These are phyloP conservation scores for Misgurnus anguillicaudatus DNA, from an alignment of 2,113 vertebrate genomes.

Conservation along the genomic window DNA sequence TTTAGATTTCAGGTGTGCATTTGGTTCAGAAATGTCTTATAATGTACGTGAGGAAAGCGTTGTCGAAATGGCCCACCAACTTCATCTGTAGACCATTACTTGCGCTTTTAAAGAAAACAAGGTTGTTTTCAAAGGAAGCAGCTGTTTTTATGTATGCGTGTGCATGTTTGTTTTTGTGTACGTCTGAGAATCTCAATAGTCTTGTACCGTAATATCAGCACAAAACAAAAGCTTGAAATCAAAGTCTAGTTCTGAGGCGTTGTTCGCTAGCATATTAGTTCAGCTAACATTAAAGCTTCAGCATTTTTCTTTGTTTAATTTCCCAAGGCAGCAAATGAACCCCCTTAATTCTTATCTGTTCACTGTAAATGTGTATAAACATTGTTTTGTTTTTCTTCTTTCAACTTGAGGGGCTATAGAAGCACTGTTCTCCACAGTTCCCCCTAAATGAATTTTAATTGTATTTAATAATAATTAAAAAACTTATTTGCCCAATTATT, in stretches of 20 bases:
- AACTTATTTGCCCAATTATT: neutral
- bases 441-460: neutral
- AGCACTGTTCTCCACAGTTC: neutral
- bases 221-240: neutral
- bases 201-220: neutral
- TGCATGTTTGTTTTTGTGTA: neutral
- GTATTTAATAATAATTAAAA: neutral
- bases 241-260: neutral
- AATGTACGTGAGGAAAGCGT: neutral
- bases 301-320: slow-evolving; percentile 2
- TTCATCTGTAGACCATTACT: slow-evolving; percentile 15
- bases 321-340: slow-evolving; percentile 31
- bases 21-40: slow-evolving; percentile 49
- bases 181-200: neutral
- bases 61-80: slow-evolving; percentile 11
- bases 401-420: neutral
- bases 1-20: slow-evolving; percentile 65
- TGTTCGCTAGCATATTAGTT: slow-evolving; percentile 9
- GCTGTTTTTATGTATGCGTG: slow-evolving; percentile 17
- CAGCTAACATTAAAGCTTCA: slow-evolving; percentile 16
- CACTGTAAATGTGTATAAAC: neutral
- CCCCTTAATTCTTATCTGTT: neutral
- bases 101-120: slow-evolving; percentile 7
- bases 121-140: slow-evolving; percentile 11
- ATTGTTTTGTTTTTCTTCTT: slow-evolving; percentile 12